These are phyloP conservation scores for Coregonus ussuriensis DNA, from an alignment of 2,797 vertebrate species.

Conservation along the genomic window DNA sequence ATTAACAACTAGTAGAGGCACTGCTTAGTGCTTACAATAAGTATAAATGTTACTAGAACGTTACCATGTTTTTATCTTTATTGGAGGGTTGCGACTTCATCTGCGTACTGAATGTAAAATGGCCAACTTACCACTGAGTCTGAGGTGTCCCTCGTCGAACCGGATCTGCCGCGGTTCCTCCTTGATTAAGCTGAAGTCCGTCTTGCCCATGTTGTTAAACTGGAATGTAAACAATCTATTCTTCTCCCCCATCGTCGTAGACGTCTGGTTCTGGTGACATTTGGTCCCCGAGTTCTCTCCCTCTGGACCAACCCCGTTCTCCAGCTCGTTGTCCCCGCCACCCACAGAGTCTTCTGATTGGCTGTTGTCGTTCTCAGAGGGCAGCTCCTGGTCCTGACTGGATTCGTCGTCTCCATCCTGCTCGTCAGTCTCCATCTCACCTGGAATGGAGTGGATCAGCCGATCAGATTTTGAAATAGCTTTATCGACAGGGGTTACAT, in stretches of 20 bases:
- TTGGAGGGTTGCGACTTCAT: background rate
- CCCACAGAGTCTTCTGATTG: slow-evolving; percentile 97
- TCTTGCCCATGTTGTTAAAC: slow-evolving; percentile 97
- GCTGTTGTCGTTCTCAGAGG: slow-evolving; percentile 97
- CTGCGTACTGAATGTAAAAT: too few species aligned
- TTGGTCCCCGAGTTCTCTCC: slow-evolving; percentile 78
- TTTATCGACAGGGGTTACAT: background rate
- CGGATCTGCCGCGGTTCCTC: slow-evolving; percentile 93
- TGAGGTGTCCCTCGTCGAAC: slow-evolving; percentile 92
- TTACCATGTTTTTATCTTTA: background rate
- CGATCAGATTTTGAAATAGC: background rate
- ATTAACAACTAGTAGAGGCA: background rate
- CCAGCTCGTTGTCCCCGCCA: slow-evolving; percentile 95
- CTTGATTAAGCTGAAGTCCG: slow-evolving; percentile 92
- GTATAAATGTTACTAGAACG: background rate
- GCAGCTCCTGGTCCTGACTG: slow-evolving; percentile 97
- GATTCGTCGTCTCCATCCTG: slow-evolving; percentile 91
- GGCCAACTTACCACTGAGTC: slow-evolving; percentile 84
- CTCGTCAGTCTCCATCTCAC: slow-evolving; percentile 98
- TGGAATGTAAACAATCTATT: slow-evolving; percentile 98
- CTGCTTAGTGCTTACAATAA: background rate
- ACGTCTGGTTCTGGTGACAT: slow-evolving; percentile 72
- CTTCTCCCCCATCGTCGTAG: slow-evolving; percentile 73
- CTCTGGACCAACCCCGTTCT: slow-evolving; percentile 89
- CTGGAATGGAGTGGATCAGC: slow-evolving; percentile 58